Evolutionary conservation across 2,797 vertebrate genomes (phyloP).

Genomic region (Onychomys leucogaster): DNA sequence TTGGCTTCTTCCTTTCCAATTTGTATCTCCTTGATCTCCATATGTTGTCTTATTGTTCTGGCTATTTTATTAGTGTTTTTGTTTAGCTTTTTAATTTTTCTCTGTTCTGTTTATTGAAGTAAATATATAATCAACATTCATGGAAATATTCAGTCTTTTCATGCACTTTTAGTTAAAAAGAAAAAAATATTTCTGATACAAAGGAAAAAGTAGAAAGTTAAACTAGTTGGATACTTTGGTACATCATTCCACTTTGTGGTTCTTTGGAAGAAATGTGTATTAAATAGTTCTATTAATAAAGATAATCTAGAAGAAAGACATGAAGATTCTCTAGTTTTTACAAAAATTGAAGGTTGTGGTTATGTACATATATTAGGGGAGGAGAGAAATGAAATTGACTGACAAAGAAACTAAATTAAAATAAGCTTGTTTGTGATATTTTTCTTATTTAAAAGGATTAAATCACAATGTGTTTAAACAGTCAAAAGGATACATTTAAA

Average conservation of each 20-base stretch:
- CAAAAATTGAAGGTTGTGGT: not conserved
- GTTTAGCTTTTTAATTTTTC: not conserved
- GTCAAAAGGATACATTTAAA: not conserved
- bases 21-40: no score
- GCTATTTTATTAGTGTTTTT: not conserved
- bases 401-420: not conserved
- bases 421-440: not conserved
- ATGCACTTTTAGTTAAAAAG: not conserved
- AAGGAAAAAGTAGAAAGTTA: not conserved
- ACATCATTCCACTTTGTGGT: not conserved
- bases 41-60: no score
- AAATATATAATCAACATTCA: not conserved
- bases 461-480: not conserved
- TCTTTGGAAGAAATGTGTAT: not conserved
- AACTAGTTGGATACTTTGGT: rapidly evolving
- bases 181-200: not conserved
- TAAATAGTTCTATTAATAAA: not conserved
- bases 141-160: not conserved
- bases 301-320: not conserved
- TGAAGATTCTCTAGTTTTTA: not conserved
- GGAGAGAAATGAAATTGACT: not conserved
- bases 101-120: not conserved
- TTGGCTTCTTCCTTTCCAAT: no score
- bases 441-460: not conserved
- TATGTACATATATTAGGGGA: no score